Base-by-base conservation (phyloP, 1,140 invertebrate genomes). In the Ylistrum balloti region DNA sequence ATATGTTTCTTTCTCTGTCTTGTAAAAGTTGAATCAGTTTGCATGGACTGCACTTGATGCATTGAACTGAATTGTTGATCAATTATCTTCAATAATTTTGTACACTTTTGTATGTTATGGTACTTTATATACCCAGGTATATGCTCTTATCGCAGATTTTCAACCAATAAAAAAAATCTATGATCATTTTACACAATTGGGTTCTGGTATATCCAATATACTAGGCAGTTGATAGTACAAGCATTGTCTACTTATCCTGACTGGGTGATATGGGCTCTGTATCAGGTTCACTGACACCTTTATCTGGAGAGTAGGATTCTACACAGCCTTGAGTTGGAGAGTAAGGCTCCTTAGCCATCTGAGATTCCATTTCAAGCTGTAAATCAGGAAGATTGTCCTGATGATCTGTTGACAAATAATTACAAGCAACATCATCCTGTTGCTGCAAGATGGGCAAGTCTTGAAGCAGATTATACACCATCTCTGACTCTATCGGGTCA, bases 401-500 rank as follows among this genome's bases (percentile, higher is more conserved):
- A 74, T 17, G 28, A 74, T 7, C 41, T 45, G 10, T 0, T 45
- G 1, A 15, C 1, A 13, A 45, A 28, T 28, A 22, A 74, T 74
- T 11, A 28, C 22, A 22, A 74, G 56, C 56, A 5, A 74, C 5
- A 74, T 74, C 17, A 9, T n/a, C 17, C 56, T 74, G 56, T 28
- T 17, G 11, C 0, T 74, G 56, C 17, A 74, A 28, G 56, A 74
- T 74, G 22, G 56, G 56, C 56, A 28, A 28, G n/a, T 74, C 56
- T 74, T 74, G 56, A 74, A 74, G 56, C 56, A 74, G n/a, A n/a
- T 74, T 74, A 74, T 74, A 74, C 5, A 74, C 56, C 56, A 74
- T 74, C n/a, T 74, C 56, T 28, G 56, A 74, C 2, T 74, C 56
- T 17, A 17, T n/a, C 5, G 56, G n/a, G n/a, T 74, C 17, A 17